phyloP scores from a whole-genome alignment of 2,888 invertebrate species.

The Mesorhabditis sp. region DNA sequence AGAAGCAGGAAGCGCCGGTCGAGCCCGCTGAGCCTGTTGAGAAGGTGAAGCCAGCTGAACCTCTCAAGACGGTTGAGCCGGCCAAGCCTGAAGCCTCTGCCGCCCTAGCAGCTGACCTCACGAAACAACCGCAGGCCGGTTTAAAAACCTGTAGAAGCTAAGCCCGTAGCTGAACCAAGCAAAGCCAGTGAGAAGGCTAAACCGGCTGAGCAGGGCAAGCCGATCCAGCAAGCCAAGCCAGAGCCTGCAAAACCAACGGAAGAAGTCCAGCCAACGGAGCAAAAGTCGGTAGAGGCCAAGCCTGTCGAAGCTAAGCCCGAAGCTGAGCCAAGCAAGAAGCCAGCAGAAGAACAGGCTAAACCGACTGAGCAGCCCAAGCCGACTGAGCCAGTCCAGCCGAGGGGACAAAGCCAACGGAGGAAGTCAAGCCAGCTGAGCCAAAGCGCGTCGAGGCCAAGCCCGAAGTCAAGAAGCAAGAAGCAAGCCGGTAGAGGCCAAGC shows the following conservation, averaged over 20 bases:
- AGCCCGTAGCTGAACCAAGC: no score
- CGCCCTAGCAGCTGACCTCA: background rate
- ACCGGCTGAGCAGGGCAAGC: background rate
- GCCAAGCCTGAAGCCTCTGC: conserved; percentile 9
- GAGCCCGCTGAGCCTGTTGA: conserved; percentile 7
- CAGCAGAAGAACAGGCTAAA: background rate
- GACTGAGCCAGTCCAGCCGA: no score
- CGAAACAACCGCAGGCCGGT: no score
- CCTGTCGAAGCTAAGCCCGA: no score
- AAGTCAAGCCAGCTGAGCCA: no score
- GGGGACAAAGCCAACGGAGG: background rate
- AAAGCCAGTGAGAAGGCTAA: conserved; percentile 10
- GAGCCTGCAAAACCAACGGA: background rate
- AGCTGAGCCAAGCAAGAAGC: conserved; percentile 1
- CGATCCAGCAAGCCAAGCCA: background rate
- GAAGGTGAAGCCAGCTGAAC: conserved; percentile 6
- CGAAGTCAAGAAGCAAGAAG: conserved; percentile 8
- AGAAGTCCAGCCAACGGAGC: no score
- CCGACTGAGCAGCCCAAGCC: no score
- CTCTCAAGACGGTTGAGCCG: conserved; percentile 13
- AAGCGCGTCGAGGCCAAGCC: background rate
- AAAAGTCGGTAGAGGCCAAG: no score
- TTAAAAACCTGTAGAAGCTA: no score
- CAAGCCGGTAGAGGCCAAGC: conserved; percentile 12
- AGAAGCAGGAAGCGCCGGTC: background rate